Conservation (phyloP, 2,113 vertebrate species). For the Tricholaema leucomelas region DNA sequence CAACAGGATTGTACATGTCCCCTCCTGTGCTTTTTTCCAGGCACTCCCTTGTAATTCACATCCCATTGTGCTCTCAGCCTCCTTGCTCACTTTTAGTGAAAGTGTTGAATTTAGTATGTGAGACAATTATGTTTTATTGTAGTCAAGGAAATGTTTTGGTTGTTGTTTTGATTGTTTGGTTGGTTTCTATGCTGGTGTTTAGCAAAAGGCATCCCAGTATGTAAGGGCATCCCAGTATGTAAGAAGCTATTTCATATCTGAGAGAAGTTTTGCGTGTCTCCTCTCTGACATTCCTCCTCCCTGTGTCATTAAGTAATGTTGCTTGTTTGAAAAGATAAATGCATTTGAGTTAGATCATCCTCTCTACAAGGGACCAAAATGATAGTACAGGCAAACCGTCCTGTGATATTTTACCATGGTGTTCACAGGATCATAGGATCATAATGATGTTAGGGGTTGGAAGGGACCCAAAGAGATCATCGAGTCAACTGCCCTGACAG, state of each 20-base stretch:
- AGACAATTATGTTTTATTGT: neutral
- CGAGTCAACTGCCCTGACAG: too few relatives aligned
- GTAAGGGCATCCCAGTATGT: too few relatives aligned
- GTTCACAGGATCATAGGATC: too few relatives aligned
- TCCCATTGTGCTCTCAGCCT: neutral
- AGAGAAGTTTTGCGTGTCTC: neutral
- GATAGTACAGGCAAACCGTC: neutral
- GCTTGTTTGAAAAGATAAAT: neutral
- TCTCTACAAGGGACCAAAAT: neutral
- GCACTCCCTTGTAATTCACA: neutral
- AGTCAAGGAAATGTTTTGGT: neutral
- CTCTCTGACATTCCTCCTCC: neutral
- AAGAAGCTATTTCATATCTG: neutral
- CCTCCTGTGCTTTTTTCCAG: neutral
- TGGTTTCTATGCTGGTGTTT: neutral
- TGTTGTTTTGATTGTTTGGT: neutral
- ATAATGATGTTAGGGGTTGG: too few relatives aligned
- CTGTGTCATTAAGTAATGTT: neutral
- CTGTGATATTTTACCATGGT: neutral
- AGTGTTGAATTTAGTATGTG: neutral
- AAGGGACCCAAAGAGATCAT: too few relatives aligned
- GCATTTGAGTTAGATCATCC: neutral
- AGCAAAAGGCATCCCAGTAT: neutral
- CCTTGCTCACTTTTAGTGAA: neutral
- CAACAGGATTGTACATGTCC: fast-evolving